Base-by-base conservation (phyloP, 2,113 vertebrate species). In the Rhipidura dahli region DNA sequence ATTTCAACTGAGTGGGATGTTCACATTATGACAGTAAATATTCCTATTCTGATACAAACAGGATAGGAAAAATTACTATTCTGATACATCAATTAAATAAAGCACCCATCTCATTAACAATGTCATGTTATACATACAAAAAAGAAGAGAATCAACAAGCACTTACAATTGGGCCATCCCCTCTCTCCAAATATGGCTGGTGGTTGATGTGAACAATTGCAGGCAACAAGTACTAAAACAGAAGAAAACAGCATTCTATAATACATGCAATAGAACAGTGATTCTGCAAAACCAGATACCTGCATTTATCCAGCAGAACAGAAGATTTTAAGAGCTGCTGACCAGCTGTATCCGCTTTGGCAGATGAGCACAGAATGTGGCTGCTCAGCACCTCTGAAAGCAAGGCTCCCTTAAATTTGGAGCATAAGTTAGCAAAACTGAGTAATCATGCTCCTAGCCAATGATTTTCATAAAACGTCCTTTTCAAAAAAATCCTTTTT, bases 161-260 rank as follows among this genome's bases (percentile, higher is more conserved):
- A 99, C 99, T 99, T 97, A 99, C 99, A 94, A 99, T 99, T 30
- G 99, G 99, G 31, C 99, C 99, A 86, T 99, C 99, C 44, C 99
- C 99, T 83, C 99, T 98, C 98, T 99, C 99, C 97, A 99, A 98
- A 94, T 99, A 99, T 1, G 99, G 99, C 97, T 99, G 99, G 94
- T 99, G 99, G 97, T 99, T 99, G 96, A 99, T 99, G 96, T 99
- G 99, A 70, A 99, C 99, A 96, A 99, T 99, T 35, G 99, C 99
- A 96, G 99, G 99, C 93, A 99, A 95, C 83, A 99, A 98, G 97
- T 99, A 99, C 99, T 99, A 69, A 47, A 96, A 92, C 10, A 65
- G 28, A 61, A 94, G n/a, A 96, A 63, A 70, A 70, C 15, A 50
- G 10, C 28, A 33, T 37, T 54, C 27, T 27, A 1, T 49, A 40